Evolutionary conservation across 2,888 invertebrate species (phyloP).

Genomic region (Aproaerema taeniolella): DNA sequence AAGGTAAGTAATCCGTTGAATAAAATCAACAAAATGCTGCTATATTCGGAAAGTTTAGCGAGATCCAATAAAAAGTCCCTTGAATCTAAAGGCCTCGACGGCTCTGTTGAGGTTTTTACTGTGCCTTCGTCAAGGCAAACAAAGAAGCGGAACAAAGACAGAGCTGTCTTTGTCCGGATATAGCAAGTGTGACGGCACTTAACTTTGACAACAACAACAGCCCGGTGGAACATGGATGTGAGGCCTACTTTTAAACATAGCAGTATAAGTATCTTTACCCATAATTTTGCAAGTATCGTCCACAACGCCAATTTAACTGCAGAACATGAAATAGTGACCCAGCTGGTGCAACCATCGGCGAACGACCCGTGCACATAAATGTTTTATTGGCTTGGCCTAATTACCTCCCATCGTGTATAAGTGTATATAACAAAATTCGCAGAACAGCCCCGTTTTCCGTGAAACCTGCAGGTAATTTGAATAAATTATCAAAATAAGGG

Average conservation of each 20-base stretch:
- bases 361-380: constrained; percentile 47
- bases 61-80: constrained; percentile 33
- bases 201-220: constrained; percentile 47
- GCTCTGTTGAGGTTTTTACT: constrained; percentile 48
- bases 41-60: constrained; percentile 14
- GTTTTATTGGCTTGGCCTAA: constrained; percentile 67
- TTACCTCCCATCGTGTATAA: constrained; percentile 58
- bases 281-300: too few species aligned
- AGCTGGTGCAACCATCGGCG: constrained; percentile 27
- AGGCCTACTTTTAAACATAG: too few species aligned
- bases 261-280: too few species aligned
- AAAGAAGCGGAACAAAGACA: constrained; percentile 73
- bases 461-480: too few species aligned
- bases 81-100: constrained; percentile 27
- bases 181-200: constrained; percentile 60
- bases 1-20: too few species aligned
- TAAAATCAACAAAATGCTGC: too few species aligned
- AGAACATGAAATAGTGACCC: constrained; percentile 3
- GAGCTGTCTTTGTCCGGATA: constrained; percentile 66
- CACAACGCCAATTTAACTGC: too few species aligned
- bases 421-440: constrained; percentile 24
- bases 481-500: too few species aligned
- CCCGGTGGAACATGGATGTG: constrained; percentile 10
- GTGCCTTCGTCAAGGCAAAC: constrained; percentile 60
- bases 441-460: too few species aligned